Evolutionary conservation across 2,113 vertebrate species (phyloP).

Genomic region (Sylvilagus bachmani): DNA sequence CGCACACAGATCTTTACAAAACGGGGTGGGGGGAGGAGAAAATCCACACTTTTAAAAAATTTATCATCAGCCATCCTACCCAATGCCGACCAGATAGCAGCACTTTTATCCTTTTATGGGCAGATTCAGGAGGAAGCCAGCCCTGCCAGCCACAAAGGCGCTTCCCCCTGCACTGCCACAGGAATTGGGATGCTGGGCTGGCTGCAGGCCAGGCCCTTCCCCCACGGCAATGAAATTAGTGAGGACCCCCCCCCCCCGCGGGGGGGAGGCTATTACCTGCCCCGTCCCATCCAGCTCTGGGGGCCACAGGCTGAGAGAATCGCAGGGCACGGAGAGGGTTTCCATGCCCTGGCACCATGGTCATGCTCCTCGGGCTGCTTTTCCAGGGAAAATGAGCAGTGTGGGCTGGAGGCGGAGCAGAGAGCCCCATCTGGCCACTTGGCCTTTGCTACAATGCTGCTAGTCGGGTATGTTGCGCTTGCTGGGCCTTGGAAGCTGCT

Average conservation of each 20-base stretch:
- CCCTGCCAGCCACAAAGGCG: constrained; percentile 30
- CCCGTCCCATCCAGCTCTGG: constrained; percentile 16
- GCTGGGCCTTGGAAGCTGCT: background rate
- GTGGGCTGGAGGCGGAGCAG: constrained; percentile 49
- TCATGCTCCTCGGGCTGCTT: background rate
- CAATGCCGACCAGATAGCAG: constrained; percentile 81
- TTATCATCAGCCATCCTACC: constrained; percentile 77
- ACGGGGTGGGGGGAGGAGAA: background rate
- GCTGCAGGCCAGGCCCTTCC: constrained; percentile 18
- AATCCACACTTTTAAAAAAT: constrained; percentile 71
- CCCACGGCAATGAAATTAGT: constrained; percentile 5
- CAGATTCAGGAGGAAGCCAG: constrained; percentile 87
- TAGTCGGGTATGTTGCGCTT: background rate
- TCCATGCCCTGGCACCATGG: constrained; percentile 65
- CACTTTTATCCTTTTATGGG: constrained; percentile 89
- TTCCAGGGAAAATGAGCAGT: constrained; percentile 51
- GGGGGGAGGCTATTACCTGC: constrained; percentile 50
- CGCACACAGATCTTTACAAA: constrained; percentile 66
- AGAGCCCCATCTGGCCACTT: constrained; percentile 61
- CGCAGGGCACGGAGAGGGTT: constrained; percentile 26
- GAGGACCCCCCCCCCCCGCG: background rate
- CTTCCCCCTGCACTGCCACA: constrained; percentile 55
- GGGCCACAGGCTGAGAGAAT: background rate
- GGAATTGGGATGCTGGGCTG: constrained; percentile 66
- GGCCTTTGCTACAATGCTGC: constrained; percentile 2